Evolutionary conservation across 1,140 invertebrate genomes (phyloP), one percentile per base, ranked within the genome.

Genomic region (Trichogramma pretiosum): DNA sequence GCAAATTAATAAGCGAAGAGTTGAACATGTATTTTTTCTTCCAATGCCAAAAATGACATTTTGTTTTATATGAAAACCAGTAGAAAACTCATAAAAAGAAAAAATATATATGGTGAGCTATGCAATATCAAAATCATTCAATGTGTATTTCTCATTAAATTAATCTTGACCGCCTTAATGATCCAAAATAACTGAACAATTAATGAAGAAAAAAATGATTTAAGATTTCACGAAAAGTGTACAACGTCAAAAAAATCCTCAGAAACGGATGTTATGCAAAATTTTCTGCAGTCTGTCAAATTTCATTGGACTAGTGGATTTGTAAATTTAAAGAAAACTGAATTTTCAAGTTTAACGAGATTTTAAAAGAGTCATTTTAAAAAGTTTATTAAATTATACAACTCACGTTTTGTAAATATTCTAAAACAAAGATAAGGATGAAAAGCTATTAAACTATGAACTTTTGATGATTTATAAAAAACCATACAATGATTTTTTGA

Each of bases 31-130:
- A 67, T 64, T 67, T 68, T 70, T 68, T 67, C 68, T 72, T 70
- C 67, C 61, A 67, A 70, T 68, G 68, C 68, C 68, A 70, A 72
- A 52, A 70, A 65, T 63, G 62, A 57, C 62, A 64, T 68, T 67
- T 66, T 68, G 65, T 68, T 64, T 62, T 63, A 36, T 67, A 65
- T 54, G 58, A 64, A 68, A 64, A 65, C 45, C 23, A 50, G 53
- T 56, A 59, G 60, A 64, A 66, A 58, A 55, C 35, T 37, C 40
- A 51, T 60, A 64, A 64, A 67, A 63, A 66, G 60, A 48, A 24
- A 57, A 46, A 52, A 45, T 50, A 34, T 52, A 49, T 50, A 42
- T 40, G 19, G 48, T 60, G 56, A 50, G 43, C 39, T 58, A 58
- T 54, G 50, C 47, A 56, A 52, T 55, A 55, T 55, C 40, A 55